A percentile compares a stretch with the other conserved stretches of the same genome.
Evolutionary conservation across 1,140 invertebrate genomes (phyloP).

Genomic region (Euwallacea similis): DNA sequence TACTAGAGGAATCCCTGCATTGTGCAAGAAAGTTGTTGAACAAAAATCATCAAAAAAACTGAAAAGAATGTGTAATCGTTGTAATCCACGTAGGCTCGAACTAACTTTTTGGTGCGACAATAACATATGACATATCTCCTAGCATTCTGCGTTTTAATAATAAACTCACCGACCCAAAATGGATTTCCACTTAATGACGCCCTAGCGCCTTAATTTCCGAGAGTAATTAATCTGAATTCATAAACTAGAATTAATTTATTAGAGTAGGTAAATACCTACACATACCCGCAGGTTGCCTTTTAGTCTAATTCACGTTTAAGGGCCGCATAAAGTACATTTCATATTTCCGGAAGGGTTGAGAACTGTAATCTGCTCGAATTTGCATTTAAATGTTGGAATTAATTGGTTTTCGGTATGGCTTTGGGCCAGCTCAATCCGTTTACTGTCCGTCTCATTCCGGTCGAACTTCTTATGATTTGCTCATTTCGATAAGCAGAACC

Average conservation of each 20-base stretch:
- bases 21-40: no score
- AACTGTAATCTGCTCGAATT: slow-evolving; percentile 33
- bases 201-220: slow-evolving; percentile 21
- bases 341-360: slow-evolving; percentile 33
- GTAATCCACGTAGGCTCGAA: no score
- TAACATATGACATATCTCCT: no score
- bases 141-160: no score
- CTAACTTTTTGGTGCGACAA: no score
- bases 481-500: not conserved
- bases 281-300: slow-evolving; percentile 26
- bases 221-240: slow-evolving; percentile 35
- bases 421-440: slow-evolving; percentile 7
- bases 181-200: slow-evolving; percentile 25
- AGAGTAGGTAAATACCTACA: slow-evolving; percentile 35
- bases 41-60: no score
- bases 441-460: not conserved
- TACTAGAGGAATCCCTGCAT: no score
- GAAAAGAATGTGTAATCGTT: no score
- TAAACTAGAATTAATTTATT: slow-evolving; percentile 36
- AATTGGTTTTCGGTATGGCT: slow-evolving; percentile 29
- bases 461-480: not conserved
- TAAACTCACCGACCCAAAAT: not conserved
- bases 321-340: slow-evolving; percentile 33
- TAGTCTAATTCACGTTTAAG: slow-evolving; percentile 35
- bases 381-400: slow-evolving; percentile 33